Percentiles rank a stretch among this genome's conserved stretches.
These are phyloP conservation scores for Halocaridina rubra DNA, from an alignment of 2,888 invertebrate species.

Conservation along the genomic window DNA sequence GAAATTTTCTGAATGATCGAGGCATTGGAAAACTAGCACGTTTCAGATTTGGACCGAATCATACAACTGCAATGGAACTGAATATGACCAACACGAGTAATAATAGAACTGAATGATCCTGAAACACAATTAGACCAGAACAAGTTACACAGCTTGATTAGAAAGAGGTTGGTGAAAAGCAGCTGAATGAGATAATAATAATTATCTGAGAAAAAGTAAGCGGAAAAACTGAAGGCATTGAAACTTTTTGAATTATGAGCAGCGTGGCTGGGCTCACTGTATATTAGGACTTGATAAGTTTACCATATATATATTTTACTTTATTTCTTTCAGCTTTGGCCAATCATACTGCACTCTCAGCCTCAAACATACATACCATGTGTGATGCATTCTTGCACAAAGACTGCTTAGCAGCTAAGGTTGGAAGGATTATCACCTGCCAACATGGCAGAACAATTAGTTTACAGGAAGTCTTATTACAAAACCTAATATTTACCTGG, in stretches of 20 bases:
- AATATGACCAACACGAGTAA: too few species aligned
- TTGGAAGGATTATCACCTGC: constrained; percentile 51
- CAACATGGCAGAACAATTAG: constrained; percentile 42
- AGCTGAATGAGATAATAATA: constrained; percentile 4
- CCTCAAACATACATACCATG: constrained; percentile 9
- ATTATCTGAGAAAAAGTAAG: constrained; percentile 31
- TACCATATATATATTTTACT: background rate
- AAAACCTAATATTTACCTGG: constrained; percentile 37
- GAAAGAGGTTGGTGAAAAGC: constrained; percentile 11
- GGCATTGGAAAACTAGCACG: too few species aligned
- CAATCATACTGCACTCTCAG: constrained; percentile 14
- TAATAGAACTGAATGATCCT: too few species aligned
- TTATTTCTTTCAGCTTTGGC: background rate
- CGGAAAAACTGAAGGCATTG: constrained; percentile 23
- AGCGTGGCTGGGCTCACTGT: constrained; percentile 54
- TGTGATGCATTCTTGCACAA: constrained; percentile 24
- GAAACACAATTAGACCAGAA: too few species aligned
- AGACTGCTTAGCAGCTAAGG: constrained; percentile 38
- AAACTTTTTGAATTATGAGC: constrained; percentile 21
- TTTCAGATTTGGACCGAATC: too few species aligned
- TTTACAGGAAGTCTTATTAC: constrained; percentile 39
- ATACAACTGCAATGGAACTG: too few species aligned
- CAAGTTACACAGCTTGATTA: too few species aligned
- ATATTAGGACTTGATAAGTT: background rate
- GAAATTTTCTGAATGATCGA: too few species aligned